These are phyloP conservation scores for Spodoptera exigua DNA, from an alignment of 2,888 invertebrate species.

Conservation along the genomic window DNA sequence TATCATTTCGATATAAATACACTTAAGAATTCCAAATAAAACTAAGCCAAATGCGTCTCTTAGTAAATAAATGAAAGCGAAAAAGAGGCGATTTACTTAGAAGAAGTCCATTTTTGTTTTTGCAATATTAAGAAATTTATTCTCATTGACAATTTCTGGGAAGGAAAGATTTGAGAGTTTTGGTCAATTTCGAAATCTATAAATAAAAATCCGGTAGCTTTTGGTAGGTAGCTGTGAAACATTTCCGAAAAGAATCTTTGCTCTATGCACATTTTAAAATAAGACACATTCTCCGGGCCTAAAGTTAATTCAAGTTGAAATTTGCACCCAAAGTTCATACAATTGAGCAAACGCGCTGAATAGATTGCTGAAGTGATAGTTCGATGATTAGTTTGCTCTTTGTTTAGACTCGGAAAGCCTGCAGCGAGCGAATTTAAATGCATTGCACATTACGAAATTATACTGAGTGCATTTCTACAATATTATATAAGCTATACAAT, in stretches of 20 bases:
- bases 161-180: not conserved
- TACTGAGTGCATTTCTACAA: not conserved
- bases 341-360: constrained; percentile 10
- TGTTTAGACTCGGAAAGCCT: constrained; percentile 20
- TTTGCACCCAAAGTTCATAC: constrained; percentile 14
- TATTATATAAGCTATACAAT: not conserved
- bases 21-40: not conserved
- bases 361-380: constrained; percentile 32
- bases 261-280: constrained; percentile 1
- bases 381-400: constrained; percentile 40
- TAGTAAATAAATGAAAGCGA: constrained; percentile 1
- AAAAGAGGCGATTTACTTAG: constrained; percentile 19
- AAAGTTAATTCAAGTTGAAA: constrained; percentile 29
- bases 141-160: constrained; percentile 1
- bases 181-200: too few relatives aligned
- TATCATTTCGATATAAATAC: too few relatives aligned
- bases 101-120: constrained; percentile 12
- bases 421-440: constrained; percentile 16
- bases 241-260: too few relatives aligned
- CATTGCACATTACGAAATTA: not conserved
- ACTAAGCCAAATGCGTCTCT: constrained; percentile 6
- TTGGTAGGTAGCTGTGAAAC: too few relatives aligned
- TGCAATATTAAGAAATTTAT: constrained; percentile 5
- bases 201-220: too few relatives aligned
- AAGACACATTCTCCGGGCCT: constrained; percentile 5